phyloP scores from a whole-genome alignment of 2,113 vertebrate species.

The Daphoenositta chrysoptera region DNA sequence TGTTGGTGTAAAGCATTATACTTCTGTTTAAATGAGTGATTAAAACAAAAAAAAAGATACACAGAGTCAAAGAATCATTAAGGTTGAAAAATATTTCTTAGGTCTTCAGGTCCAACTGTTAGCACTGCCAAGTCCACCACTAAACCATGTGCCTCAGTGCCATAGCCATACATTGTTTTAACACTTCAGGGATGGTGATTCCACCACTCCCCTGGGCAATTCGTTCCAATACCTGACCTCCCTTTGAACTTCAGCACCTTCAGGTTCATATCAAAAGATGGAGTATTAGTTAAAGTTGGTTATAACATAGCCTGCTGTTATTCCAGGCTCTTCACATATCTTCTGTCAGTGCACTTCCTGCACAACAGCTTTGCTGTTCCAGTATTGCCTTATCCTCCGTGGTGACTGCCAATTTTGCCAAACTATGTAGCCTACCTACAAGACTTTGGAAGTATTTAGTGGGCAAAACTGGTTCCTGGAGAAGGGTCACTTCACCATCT shows the following conservation, averaged over 20 bases:
- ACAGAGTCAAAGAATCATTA: not conserved
- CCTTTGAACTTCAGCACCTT: not conserved
- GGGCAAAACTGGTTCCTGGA: not conserved
- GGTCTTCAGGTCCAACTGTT: not conserved
- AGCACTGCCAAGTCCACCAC: not conserved
- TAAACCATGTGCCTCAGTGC: not conserved
- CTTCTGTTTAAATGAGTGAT: not conserved
- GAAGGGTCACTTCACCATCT: not conserved
- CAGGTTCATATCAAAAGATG: not conserved
- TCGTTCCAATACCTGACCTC: not conserved
- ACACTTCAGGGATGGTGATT: not conserved
- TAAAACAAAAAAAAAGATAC: not conserved
- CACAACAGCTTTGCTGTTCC: not conserved
- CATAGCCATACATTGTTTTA: not conserved
- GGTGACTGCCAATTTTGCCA: not conserved
- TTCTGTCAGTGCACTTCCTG: not conserved
- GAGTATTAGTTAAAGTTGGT: not conserved
- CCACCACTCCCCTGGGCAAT: not conserved
- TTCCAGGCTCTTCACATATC: not conserved
- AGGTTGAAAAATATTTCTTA: not conserved
- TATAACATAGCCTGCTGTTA: not conserved
- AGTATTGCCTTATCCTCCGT: not conserved
- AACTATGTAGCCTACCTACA: not conserved
- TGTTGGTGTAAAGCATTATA: not conserved
- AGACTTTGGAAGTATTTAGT: not conserved